phyloP scores from a whole-genome alignment of 2,888 invertebrate species.

The Drosophila tanythrix region DNA sequence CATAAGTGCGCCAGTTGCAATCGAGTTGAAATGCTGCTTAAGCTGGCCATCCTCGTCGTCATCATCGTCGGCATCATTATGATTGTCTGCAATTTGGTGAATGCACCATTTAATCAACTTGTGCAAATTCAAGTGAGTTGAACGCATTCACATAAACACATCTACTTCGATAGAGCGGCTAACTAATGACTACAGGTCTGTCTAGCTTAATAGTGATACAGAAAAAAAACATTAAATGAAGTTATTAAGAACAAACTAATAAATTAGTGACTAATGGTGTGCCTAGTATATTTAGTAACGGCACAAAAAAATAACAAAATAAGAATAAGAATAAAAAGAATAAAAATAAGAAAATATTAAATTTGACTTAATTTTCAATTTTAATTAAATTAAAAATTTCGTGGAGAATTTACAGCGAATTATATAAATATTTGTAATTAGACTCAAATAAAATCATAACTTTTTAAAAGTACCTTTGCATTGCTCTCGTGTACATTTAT shows the following conservation, averaged over 20 bases:
- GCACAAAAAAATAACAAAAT: too few species aligned
- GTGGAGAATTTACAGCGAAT: neutral
- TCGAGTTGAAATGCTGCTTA: constrained; percentile 31
- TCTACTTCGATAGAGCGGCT: constrained; percentile 9
- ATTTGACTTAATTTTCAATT: neutral
- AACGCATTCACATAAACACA: neutral
- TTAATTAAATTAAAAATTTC: neutral
- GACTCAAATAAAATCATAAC: neutral
- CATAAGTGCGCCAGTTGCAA: constrained; percentile 54
- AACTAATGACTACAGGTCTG: constrained; percentile 6
- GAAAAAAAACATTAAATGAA: neutral
- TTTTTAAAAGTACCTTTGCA: neutral
- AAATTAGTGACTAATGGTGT: neutral
- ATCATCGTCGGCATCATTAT: constrained; percentile 36
- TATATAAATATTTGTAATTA: neutral
- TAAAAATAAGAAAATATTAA: neutral
- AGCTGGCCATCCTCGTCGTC: constrained; percentile 29
- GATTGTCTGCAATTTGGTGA: constrained; percentile 46
- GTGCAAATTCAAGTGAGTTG: constrained; percentile 25
- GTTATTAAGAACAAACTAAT: neutral
- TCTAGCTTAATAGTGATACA: neutral
- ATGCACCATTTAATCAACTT: constrained; percentile 45
- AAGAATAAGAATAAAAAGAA: too few species aligned
- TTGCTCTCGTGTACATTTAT: neutral
- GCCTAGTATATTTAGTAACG: neutral